phyloP scores from a whole-genome alignment of 2,888 invertebrate genomes.

The Cotesia congregata region DNA sequence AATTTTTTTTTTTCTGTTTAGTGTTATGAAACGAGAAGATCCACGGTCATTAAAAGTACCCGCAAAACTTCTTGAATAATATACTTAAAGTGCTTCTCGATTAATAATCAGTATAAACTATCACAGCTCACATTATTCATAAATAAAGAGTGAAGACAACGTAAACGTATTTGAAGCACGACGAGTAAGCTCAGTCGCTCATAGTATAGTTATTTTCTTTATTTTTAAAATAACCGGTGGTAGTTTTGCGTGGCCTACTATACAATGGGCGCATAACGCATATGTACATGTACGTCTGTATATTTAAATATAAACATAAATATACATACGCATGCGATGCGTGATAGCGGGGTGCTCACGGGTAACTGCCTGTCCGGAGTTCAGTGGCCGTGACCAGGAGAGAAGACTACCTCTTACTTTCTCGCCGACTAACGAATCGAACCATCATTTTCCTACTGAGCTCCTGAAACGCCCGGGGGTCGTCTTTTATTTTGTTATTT shows the following conservation, averaged over 20 bases:
- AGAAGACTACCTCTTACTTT: conserved; percentile 57
- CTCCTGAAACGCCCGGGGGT: not conserved
- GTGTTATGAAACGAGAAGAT: not conserved
- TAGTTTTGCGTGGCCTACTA: not conserved
- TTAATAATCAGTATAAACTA: not conserved
- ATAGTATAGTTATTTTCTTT: not conserved
- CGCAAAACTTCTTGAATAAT: conserved; percentile 7
- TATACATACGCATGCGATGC: not conserved
- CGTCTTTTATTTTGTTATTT: not conserved
- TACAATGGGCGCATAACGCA: conserved; percentile 16
- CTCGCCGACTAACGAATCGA: conserved; percentile 53
- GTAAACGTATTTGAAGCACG: conserved; percentile 29
- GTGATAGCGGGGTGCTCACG: not conserved
- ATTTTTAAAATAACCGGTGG: conserved; percentile 22
- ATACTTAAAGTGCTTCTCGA: conserved; percentile 16
- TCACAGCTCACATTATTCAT: conserved; percentile 10
- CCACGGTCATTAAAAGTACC: not conserved
- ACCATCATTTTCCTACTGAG: conserved; percentile 10
- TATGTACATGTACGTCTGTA: conserved; percentile 15
- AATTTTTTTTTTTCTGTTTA: not conserved
- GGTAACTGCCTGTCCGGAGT: conserved; percentile 54
- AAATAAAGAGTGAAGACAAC: not conserved
- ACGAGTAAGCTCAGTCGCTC: conserved; percentile 9
- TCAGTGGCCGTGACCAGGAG: conserved; percentile 57
- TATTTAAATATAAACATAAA: not conserved